phyloP scores from a whole-genome alignment of 2,797 vertebrate species.

The Myoxocephalus aenaeus region DNA sequence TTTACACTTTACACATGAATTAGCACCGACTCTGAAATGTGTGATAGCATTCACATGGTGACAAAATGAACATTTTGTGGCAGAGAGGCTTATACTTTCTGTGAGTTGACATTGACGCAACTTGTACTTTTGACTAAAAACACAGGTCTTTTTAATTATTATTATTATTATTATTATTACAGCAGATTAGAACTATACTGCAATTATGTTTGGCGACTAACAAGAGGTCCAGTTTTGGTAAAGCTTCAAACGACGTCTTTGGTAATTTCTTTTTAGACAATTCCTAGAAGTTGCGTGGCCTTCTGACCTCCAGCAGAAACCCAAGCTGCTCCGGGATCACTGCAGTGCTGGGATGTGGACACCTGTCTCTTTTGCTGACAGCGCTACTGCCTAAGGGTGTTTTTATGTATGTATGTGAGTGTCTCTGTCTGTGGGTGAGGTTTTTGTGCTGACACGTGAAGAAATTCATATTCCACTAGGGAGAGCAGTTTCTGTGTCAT shows the following conservation, averaged over 20 bases:
- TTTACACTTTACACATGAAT: slow-evolving; percentile 2
- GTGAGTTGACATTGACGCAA: background rate
- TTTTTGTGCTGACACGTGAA: slow-evolving; percentile 60
- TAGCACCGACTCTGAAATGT: background rate
- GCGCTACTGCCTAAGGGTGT: slow-evolving; percentile 26
- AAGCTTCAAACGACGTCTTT: background rate
- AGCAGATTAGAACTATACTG: too few relatives aligned
- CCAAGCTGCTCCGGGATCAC: slow-evolving; percentile 9
- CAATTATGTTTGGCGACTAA: background rate
- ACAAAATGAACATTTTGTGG: background rate
- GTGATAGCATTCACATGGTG: background rate
- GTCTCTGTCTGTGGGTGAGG: slow-evolving; percentile 8
- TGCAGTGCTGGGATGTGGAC: slow-evolving; percentile 12
- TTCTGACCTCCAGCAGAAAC: slow-evolving; percentile 36
- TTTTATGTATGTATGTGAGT: background rate
- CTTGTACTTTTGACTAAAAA: background rate
- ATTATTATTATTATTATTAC: too few relatives aligned
- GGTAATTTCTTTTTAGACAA: background rate
- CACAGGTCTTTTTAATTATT: background rate
- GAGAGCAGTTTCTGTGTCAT: slow-evolving; percentile 55
- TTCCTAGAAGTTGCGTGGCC: background rate
- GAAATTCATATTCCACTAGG: slow-evolving; percentile 55
- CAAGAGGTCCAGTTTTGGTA: background rate
- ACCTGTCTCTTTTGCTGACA: slow-evolving; percentile 56
- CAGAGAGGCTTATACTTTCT: background rate